These are phyloP conservation scores for Craterocephalus amniculus DNA, from an alignment of 2,797 vertebrate genomes.

Conservation along the genomic window DNA sequence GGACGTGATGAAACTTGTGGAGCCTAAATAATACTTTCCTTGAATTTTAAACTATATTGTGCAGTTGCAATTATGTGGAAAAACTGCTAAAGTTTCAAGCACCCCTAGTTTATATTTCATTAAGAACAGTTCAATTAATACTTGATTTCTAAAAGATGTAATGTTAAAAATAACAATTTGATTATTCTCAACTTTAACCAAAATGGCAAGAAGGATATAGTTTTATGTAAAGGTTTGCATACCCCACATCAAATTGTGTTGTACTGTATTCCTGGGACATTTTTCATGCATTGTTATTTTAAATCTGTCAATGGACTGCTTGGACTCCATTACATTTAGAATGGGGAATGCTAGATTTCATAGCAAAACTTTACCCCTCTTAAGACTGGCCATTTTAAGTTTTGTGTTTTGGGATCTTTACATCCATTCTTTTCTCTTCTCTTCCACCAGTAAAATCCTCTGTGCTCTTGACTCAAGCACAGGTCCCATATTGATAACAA, in stretches of 20 bases:
- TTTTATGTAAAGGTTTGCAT: neutral
- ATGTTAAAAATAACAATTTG: neutral
- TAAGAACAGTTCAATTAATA: neutral
- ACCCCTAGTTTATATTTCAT: no score
- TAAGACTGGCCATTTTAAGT: no score
- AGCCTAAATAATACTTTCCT: constrained; percentile 27
- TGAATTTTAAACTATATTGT: constrained; percentile 23
- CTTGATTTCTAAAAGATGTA: neutral
- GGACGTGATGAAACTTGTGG: constrained; percentile 33
- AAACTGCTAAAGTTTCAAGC: neutral
- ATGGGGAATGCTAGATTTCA: no score
- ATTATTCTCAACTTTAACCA: no score
- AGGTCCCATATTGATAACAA: neutral
- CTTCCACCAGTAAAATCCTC: no score
- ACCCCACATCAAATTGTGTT: neutral
- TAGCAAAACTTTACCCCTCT: no score
- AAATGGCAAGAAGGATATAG: neutral
- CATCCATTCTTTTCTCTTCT: no score
- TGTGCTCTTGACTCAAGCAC: no score
- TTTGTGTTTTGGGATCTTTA: no score
- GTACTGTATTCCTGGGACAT: neutral
- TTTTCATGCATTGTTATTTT: neutral
- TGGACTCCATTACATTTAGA: no score
- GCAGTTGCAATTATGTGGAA: neutral
- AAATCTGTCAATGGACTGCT: neutral